Evolutionary conservation across 2,888 invertebrate species (phyloP).

Genomic region (Plebejus anna): DNA sequence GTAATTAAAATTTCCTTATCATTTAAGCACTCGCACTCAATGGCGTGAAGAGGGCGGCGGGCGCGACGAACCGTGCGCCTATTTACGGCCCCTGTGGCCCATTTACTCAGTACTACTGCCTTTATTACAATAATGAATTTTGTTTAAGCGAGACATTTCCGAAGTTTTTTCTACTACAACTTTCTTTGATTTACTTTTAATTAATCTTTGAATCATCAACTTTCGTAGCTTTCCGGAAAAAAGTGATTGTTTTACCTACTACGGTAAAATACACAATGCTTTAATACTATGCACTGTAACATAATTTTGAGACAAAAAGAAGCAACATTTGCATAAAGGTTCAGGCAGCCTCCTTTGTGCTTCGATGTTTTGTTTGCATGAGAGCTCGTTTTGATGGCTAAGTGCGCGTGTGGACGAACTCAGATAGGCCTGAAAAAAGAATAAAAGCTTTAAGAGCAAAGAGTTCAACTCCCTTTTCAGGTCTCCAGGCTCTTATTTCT

Average conservation of each 20-base stretch:
- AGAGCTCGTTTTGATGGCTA: slow-evolving; percentile 24
- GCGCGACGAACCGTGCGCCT: slow-evolving; percentile 55
- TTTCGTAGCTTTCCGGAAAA: neutral
- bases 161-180: slow-evolving; percentile 1
- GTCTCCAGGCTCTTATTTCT: neutral
- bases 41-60: slow-evolving; percentile 46
- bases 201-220: neutral
- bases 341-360: neutral
- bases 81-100: slow-evolving; percentile 63
- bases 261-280: neutral
- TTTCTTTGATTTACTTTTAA: neutral
- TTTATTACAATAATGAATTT: slow-evolving; percentile 59
- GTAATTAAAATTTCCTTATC: slow-evolving; percentile 23
- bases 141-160: slow-evolving; percentile 47
- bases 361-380: slow-evolving; percentile 16
- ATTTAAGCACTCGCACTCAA: slow-evolving; percentile 31
- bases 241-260: neutral
- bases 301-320: slow-evolving; percentile 5
- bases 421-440: slow-evolving; percentile 14
- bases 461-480: slow-evolving; percentile 1
- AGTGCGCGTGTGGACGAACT: slow-evolving; percentile 12
- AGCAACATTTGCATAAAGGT: slow-evolving; percentile 8
- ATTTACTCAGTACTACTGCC: slow-evolving; percentile 53
- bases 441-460: neutral
- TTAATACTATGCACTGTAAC: neutral